A percentile compares a stretch with the other conserved stretches of the same genome.
Conservation (phyloP, 2,113 vertebrate genomes). For the Barnardius zonarius region DNA sequence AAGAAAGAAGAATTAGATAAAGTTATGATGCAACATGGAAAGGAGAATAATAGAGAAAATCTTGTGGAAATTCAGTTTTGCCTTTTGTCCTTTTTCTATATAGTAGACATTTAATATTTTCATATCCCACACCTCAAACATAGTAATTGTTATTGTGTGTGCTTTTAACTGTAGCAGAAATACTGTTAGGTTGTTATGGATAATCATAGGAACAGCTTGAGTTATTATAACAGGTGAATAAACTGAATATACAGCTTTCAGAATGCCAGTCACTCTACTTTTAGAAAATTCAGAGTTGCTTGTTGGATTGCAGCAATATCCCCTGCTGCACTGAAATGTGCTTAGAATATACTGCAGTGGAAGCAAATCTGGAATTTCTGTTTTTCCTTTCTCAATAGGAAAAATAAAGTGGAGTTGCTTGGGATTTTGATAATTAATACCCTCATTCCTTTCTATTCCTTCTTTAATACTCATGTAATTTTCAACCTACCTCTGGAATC, state of each 20-base stretch:
- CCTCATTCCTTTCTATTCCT: neutral
- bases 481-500: neutral
- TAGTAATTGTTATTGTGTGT: neutral
- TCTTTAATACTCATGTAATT: neutral
- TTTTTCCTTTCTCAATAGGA: neutral
- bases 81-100: neutral
- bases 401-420: neutral
- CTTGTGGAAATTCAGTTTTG: neutral
- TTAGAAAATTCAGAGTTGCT: neutral
- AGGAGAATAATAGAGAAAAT: neutral
- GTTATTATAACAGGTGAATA: neutral
- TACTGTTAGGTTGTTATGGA: neutral
- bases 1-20: neutral
- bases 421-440: neutral
- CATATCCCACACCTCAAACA: neutral
- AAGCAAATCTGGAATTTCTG: neutral
- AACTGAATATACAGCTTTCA: neutral
- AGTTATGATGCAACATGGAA: neutral
- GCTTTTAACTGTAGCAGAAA: neutral
- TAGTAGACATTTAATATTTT: neutral
- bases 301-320: neutral
- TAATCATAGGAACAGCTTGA: neutral
- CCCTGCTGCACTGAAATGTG: slow-evolving; percentile 52
- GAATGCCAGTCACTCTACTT: slow-evolving; percentile 25
- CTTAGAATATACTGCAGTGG: slow-evolving; percentile 27